These are phyloP conservation scores for Thecocarcelia acutangulata DNA, from an alignment of 2,888 invertebrate genomes.

Conservation along the genomic window DNA sequence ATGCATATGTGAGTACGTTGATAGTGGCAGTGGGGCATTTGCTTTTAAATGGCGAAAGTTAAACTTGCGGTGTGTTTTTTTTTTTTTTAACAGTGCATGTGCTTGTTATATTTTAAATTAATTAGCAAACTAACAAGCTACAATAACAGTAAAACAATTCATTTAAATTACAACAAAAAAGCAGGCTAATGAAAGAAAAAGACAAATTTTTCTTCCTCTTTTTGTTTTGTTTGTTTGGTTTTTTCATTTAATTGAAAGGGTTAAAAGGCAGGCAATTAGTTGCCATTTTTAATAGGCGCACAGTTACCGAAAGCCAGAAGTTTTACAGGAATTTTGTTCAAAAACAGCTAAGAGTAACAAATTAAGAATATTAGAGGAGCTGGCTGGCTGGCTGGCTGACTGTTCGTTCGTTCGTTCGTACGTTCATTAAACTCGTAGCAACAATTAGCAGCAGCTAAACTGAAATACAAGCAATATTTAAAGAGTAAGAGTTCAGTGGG, in stretches of 20 bases:
- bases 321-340: slow-evolving; percentile 60
- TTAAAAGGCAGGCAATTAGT: slow-evolving; percentile 70
- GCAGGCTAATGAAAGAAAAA: slow-evolving; percentile 51
- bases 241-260: slow-evolving; percentile 51
- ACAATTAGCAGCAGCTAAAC: slow-evolving; percentile 17
- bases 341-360: slow-evolving; percentile 46
- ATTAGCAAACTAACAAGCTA: slow-evolving; percentile 67
- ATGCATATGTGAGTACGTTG: background rate
- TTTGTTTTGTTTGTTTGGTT: background rate
- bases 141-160: slow-evolving; percentile 53
- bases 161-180: slow-evolving; percentile 45
- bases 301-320: slow-evolving; percentile 64
- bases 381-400: slow-evolving; percentile 3
- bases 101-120: slow-evolving; percentile 58
- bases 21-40: slow-evolving; percentile 12
- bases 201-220: slow-evolving; percentile 23
- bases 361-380: slow-evolving; percentile 67
- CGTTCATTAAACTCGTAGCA: slow-evolving; percentile 35
- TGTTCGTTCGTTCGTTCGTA: no score
- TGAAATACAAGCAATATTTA: slow-evolving; percentile 6
- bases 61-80: slow-evolving; percentile 1
- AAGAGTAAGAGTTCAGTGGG: slow-evolving; percentile 24
- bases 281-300: slow-evolving; percentile 70
- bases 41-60: slow-evolving; percentile 28
- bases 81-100: background rate